Evolutionary conservation across 2,888 invertebrate species (phyloP).

Genomic region (Tenodera sinensis): DNA sequence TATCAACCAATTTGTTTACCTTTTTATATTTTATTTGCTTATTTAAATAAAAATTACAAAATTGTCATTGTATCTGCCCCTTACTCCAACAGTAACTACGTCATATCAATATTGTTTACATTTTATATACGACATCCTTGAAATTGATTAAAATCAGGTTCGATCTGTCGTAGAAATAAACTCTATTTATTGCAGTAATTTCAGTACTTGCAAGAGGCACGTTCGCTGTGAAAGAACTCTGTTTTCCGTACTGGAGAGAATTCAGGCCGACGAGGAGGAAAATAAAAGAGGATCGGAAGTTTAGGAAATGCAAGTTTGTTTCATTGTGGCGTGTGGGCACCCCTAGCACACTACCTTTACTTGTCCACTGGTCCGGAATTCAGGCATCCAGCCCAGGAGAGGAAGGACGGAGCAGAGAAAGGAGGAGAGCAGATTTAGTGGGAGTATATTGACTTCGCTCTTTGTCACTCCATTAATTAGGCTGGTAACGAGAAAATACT

Average conservation of each 20-base stretch:
- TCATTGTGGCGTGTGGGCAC: background rate
- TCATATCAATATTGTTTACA: too few relatives aligned
- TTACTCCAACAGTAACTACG: too few relatives aligned
- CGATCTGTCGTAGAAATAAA: too few relatives aligned
- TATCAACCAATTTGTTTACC: too few relatives aligned
- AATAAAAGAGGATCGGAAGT: background rate
- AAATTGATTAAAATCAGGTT: too few relatives aligned
- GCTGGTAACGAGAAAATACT: constrained; percentile 17
- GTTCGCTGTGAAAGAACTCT: background rate
- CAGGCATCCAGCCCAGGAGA: background rate
- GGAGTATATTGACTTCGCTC: constrained; percentile 17
- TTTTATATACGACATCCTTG: too few relatives aligned
- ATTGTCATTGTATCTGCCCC: too few relatives aligned
- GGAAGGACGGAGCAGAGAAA: background rate
- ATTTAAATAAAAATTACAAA: too few relatives aligned
- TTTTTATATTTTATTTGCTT: too few relatives aligned
- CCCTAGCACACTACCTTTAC: background rate
- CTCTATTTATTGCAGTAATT: background rate
- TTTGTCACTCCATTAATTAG: constrained; percentile 19
- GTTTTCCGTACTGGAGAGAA: background rate
- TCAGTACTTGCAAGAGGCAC: background rate
- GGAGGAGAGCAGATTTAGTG: background rate
- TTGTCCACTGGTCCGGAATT: background rate
- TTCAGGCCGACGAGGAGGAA: background rate
- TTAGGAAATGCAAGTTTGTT: background rate